Conservation (phyloP, 1,140 invertebrate species). For the Drosophila rufa region DNA sequence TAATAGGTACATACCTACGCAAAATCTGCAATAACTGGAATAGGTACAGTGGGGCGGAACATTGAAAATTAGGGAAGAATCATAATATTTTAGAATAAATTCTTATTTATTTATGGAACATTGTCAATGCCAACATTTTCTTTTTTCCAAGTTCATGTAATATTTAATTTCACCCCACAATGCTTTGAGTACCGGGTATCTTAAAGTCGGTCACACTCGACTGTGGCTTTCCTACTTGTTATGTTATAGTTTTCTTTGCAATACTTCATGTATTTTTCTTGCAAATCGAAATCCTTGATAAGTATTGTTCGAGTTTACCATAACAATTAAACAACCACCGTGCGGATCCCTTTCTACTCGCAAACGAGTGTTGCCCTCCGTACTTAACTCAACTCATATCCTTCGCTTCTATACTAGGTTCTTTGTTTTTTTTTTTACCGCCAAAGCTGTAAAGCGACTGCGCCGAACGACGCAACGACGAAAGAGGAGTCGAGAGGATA, state of each 20-base stretch:
- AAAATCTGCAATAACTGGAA: conserved; percentile 19
- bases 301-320: no score
- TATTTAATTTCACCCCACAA: no score
- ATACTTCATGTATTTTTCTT: neutral
- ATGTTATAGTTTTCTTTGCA: neutral
- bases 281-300: no score
- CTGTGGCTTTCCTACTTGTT: no score
- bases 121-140: no score
- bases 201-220: no score
- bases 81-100: neutral
- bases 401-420: conserved; percentile 10
- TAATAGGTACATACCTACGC: conserved; percentile 31
- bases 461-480: conserved; percentile 17
- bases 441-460: conserved; percentile 22
- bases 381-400: conserved; percentile 13
- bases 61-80: neutral
- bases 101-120: no score
- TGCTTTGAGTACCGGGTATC: no score
- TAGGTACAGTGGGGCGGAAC: conserved; percentile 6
- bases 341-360: neutral
- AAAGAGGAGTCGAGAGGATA: conserved; percentile 18
- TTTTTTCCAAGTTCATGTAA: no score
- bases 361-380: neutral
- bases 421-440: conserved; percentile 16
- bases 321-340: neutral